Conservation (phyloP, 2,113 vertebrate genomes). For the Engraulis encrasicolus region DNA sequence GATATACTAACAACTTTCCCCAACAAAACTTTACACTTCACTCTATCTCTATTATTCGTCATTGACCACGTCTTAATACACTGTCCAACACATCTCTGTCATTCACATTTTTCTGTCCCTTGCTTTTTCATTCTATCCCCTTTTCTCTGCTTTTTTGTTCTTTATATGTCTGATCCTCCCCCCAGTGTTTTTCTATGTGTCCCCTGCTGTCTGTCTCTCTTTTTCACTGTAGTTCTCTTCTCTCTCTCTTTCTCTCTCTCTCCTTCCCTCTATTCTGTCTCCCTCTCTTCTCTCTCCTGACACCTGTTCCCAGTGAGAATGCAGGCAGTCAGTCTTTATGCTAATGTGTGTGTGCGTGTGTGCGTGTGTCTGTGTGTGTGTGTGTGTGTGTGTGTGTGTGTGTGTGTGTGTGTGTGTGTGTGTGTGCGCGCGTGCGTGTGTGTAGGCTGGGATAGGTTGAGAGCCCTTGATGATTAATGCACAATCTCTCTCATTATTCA, state of each 20-base stretch:
- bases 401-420: background rate
- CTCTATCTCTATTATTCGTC: too few species aligned
- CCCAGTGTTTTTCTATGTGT: background rate
- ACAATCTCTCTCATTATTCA: background rate
- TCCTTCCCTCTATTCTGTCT: background rate
- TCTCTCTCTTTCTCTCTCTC: background rate
- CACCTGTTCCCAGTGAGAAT: background rate
- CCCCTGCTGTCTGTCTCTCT: background rate
- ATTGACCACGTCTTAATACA: too few species aligned
- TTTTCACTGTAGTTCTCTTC: background rate
- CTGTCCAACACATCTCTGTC: too few species aligned
- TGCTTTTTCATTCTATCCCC: background rate
- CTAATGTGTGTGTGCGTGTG: background rate
- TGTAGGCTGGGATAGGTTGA: background rate
- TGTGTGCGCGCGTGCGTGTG: background rate
- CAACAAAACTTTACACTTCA: too few species aligned
- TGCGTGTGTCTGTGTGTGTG: background rate
- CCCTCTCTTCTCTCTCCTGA: background rate
- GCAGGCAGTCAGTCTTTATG: background rate
- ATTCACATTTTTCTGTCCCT: too few species aligned
- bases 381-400: background rate
- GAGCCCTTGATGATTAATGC: constrained; percentile 18
- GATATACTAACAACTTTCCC: too few species aligned
- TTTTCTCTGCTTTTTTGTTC: background rate
- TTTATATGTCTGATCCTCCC: background rate